Evolutionary conservation across 2,113 vertebrate genomes (phyloP).

Genomic region (Dicerorhinus sumatrensis): DNA sequence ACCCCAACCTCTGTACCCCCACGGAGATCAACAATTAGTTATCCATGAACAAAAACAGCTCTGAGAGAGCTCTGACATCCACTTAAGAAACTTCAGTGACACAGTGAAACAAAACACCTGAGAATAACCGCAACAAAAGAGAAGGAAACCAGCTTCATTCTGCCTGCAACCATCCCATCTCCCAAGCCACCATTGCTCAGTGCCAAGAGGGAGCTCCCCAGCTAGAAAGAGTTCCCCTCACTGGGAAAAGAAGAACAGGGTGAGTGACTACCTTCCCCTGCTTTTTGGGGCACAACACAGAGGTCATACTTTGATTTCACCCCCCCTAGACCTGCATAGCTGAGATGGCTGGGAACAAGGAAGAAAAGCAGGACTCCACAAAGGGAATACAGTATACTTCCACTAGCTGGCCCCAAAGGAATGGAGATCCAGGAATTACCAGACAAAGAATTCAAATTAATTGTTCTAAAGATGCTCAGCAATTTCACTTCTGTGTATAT

Average conservation of each 20-base stretch:
- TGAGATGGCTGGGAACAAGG: neutral
- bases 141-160: neutral
- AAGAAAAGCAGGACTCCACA: neutral
- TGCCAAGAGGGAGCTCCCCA: neutral
- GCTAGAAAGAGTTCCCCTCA: neutral
- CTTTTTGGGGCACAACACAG: too few relatives aligned
- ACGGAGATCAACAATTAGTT: neutral
- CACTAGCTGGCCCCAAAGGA: neutral
- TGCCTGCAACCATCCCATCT: too few relatives aligned
- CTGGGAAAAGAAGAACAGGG: neutral
- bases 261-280: neutral
- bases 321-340: too few relatives aligned
- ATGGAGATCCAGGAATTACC: neutral
- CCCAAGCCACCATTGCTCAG: neutral
- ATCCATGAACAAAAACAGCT: neutral
- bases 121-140: neutral
- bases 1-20: neutral
- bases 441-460: neutral
- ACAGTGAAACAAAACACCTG: neutral
- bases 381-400: neutral
- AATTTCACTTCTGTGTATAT: neutral
- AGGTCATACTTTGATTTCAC: neutral
- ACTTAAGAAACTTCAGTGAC: neutral
- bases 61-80: neutral
- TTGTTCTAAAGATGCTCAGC: neutral